Percentiles rank a stretch among this genome's conserved stretches.
Evolutionary conservation across 2,113 vertebrate species (phyloP).

Genomic region (Neogale vison): DNA sequence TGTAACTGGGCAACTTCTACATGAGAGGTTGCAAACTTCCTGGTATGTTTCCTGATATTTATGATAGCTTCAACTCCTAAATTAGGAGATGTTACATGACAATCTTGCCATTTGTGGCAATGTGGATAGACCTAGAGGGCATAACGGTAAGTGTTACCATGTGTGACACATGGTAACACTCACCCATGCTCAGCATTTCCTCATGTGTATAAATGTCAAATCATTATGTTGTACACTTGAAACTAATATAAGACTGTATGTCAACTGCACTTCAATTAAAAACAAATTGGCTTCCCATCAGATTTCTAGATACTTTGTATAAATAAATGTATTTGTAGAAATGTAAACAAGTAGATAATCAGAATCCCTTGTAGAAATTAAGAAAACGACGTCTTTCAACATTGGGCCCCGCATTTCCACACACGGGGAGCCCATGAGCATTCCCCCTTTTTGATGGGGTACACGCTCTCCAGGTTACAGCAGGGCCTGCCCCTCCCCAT

Average conservation of each 20-base stretch:
- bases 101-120: background rate
- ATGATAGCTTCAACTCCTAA: background rate
- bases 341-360: background rate
- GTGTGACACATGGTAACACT: background rate
- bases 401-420: background rate
- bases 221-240: background rate
- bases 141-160: background rate
- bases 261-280: background rate
- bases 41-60: background rate
- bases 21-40: background rate
- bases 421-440: background rate
- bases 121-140: background rate
- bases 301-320: background rate
- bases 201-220: background rate
- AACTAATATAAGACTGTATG: background rate
- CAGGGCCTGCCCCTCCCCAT: background rate
- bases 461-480: too few relatives aligned
- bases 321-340: background rate
- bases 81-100: background rate
- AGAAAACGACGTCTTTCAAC: background rate
- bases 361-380: background rate
- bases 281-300: background rate
- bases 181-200: background rate
- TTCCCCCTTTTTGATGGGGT: fast-evolving
- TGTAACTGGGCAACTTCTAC: background rate